Evolutionary conservation across 2,888 invertebrate genomes (phyloP).

Genomic region (Hydraecia micacea): DNA sequence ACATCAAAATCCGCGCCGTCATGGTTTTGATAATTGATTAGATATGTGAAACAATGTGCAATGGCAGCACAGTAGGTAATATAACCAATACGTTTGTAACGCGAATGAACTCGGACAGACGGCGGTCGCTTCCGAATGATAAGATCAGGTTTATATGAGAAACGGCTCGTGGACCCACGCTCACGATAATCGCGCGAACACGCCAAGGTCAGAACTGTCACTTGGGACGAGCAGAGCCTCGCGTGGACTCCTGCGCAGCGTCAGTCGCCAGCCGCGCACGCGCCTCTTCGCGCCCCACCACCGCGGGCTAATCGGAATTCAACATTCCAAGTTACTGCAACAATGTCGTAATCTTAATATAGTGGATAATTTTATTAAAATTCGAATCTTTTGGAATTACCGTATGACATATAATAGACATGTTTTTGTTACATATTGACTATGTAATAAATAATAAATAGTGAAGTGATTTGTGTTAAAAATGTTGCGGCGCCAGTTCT

Average conservation of each 20-base stretch:
- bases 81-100: constrained; percentile 33
- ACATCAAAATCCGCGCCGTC: constrained; percentile 17
- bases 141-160: constrained; percentile 67
- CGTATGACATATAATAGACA: constrained; percentile 11
- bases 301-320: constrained; percentile 11
- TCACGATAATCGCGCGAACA: constrained; percentile 73
- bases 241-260: constrained; percentile 71
- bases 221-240: constrained; percentile 75
- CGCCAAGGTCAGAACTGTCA: constrained; percentile 85
- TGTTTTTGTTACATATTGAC: constrained; percentile 20
- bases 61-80: constrained; percentile 17
- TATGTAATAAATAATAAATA: constrained; percentile 41
- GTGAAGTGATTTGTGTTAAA: constrained; percentile 61
- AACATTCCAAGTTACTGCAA: constrained; percentile 37
- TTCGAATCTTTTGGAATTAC: constrained; percentile 4
- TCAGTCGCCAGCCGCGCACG: constrained; percentile 69
- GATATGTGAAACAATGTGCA: constrained; percentile 13
- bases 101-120: constrained; percentile 44
- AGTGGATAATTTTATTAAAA: constrained; percentile 53
- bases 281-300: constrained; percentile 70
- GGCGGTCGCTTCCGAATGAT: constrained; percentile 61
- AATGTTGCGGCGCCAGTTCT: constrained; percentile 85
- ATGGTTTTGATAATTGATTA: constrained; percentile 32
- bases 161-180: constrained; percentile 64
- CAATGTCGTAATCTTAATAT: constrained; percentile 36